Percentiles rank a stretch among this genome's conserved stretches.
phyloP scores from a whole-genome alignment of 92 coral and sea anemone genomes.

The Heliopora coerulea region DNA sequence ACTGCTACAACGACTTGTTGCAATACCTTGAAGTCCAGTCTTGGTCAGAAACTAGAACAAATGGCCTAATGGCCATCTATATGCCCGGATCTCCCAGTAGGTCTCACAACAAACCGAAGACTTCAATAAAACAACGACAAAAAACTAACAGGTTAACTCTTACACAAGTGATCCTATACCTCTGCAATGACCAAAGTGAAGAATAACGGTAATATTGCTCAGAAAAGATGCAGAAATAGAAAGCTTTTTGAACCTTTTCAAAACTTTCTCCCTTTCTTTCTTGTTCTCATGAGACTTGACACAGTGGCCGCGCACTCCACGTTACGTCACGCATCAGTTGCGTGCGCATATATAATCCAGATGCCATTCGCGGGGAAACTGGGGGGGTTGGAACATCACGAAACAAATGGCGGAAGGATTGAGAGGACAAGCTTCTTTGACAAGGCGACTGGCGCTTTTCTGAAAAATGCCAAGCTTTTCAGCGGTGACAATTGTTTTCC shows the following conservation, averaged over 20 bases:
- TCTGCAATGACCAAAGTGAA: not conserved
- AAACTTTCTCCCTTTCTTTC: slow-evolving; percentile 30
- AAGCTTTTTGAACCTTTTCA: slow-evolving; percentile 29
- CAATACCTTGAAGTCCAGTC: not conserved
- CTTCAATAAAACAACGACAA: not conserved
- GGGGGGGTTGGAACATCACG: no score
- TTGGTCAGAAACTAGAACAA: not conserved
- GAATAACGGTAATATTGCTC: not conserved
- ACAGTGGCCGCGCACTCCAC: slow-evolving; percentile 39
- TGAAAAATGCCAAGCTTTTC: no score
- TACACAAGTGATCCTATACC: not conserved
- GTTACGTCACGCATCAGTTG: slow-evolving; percentile 35
- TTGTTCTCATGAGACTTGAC: slow-evolving; percentile 32
- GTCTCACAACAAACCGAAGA: not conserved
- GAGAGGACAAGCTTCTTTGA: no score
- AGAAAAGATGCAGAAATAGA: not conserved
- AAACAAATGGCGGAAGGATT: no score
- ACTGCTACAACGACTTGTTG: not conserved
- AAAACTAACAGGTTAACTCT: slow-evolving; percentile 3
- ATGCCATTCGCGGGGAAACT: not conserved
- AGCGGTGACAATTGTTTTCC: no score
- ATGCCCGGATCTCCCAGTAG: not conserved
- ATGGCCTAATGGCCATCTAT: slow-evolving; percentile 14
- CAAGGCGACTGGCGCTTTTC: no score
- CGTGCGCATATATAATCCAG: slow-evolving; percentile 33